Evolutionary conservation across 2,797 vertebrate genomes (phyloP), one percentile per base, ranked within the genome.

Genomic region (Coregonus suidteri): DNA sequence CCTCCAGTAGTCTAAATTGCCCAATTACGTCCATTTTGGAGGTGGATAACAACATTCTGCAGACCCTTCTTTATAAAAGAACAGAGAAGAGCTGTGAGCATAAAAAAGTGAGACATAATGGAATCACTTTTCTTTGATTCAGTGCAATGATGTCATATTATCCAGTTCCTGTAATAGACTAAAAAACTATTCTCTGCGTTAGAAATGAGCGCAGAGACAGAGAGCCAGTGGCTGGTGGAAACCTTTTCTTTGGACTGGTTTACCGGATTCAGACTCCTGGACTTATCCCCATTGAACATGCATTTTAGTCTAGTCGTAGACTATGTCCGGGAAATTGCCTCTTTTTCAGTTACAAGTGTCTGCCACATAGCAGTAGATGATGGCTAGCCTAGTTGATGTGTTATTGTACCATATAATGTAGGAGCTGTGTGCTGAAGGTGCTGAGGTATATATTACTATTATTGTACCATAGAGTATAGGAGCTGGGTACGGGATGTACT

Each of bases 401-500:
- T 62, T 2, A 9, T 16, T 84, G 68, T 95, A 47, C 41, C 9
- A 47, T 47, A 47, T 11, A 11, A 11, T 47, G 41, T 47, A 47
- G 41, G 9, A 47, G 31, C 31, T 34, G 31, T 34, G 31, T 34
- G 31, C 31, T 25, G 25, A 25, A 25, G 25, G 2, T 47, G 9
- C 41, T 47, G 41, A 47, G 41, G 9, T 3, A 41, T 41, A 9
- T 47, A 47, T 47, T 47, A 47, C 9, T 47, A 47, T 11, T 47
- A 11, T 47, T 47, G 41, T 47, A 99, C 98, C 88, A 93, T 77
- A 64, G 97, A 97, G 79, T 94, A 95, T 47, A 98, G 86, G 51
- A 99, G 95, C 0, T 96, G 97, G 0, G 97, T 97, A 30, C 93
- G 94, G 15, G 97, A 99, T 0, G 95, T 97, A 84, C 96, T 96